These are phyloP conservation scores for Dendrolimus pini DNA, from an alignment of 2,888 invertebrate species.

Conservation along the genomic window DNA sequence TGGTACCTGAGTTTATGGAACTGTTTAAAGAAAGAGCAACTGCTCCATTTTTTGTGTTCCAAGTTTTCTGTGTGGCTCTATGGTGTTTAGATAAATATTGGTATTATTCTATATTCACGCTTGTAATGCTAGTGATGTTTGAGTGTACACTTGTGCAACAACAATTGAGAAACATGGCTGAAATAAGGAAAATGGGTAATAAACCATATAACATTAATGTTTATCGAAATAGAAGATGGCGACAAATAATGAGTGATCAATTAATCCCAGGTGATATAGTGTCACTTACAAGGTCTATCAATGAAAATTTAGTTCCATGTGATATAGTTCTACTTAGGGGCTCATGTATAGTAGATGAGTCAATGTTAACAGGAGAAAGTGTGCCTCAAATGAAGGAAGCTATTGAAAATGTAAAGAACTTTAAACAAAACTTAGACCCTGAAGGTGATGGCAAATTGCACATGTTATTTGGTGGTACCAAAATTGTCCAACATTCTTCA, in stretches of 20 bases:
- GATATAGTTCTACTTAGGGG: conserved; percentile 96
- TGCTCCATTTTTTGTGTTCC: conserved; percentile 99
- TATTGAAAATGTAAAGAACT: conserved; percentile 81
- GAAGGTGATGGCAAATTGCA: conserved; percentile 95
- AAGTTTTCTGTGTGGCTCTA: conserved; percentile 98
- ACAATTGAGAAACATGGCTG: conserved; percentile 97
- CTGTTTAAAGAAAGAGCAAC: conserved; percentile 98
- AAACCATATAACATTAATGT: conserved; percentile 95
- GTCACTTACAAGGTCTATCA: conserved; percentile 91
- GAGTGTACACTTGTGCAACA: conserved; percentile 99
- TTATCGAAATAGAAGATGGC: conserved; percentile 94
- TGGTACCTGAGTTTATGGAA: conserved; percentile 97
- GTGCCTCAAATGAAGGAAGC: conserved; percentile 99
- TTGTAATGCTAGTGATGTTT: conserved; percentile 96
- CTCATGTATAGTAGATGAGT: conserved; percentile 98
- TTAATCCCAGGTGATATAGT: conserved; percentile 97
- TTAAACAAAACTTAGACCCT: conserved; percentile 82
- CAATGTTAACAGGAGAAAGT: conserved; percentile 99
- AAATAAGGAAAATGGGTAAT: conserved; percentile 99
- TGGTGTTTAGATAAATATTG: conserved; percentile 99
- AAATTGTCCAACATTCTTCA: conserved; percentile 97
- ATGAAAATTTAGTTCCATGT: conserved; percentile 96
- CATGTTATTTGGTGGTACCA: conserved; percentile 97
- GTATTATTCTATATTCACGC: conserved; percentile 98
- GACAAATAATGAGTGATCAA: conserved; percentile 89